phyloP scores from a whole-genome alignment of 1,140 invertebrate species.

The Lysiphlebus fabarum region DNA sequence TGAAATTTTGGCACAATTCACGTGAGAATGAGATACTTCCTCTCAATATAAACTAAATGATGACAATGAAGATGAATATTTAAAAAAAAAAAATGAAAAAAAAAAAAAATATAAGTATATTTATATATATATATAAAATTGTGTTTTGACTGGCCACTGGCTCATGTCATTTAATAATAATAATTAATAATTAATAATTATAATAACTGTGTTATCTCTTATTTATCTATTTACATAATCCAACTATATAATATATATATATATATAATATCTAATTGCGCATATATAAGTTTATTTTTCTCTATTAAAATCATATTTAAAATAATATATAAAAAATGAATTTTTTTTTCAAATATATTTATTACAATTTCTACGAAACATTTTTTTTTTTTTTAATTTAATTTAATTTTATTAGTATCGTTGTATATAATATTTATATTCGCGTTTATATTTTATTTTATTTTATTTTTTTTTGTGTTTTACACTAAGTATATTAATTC shows the following conservation, averaged over 20 bases:
- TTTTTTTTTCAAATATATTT: neutral
- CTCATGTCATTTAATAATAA: conserved; percentile 14
- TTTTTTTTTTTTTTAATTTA: too few species aligned
- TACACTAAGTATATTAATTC: too few species aligned
- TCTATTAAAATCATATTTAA: conserved; percentile 21
- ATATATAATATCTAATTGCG: conserved; percentile 39
- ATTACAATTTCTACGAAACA: too few species aligned
- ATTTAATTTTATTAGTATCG: too few species aligned
- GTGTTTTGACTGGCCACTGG: conserved; percentile 10
- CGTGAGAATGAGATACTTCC: too few species aligned
- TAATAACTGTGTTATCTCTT: conserved; percentile 24
- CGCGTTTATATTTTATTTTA: too few species aligned
- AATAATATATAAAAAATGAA: conserved; percentile 18
- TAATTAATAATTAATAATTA: conserved; percentile 1
- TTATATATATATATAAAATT: conserved; percentile 16
- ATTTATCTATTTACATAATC: conserved; percentile 20
- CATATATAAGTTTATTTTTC: conserved; percentile 29
- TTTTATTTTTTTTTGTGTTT: too few species aligned
- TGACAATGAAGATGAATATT: conserved; percentile 41
- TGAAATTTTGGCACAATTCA: conserved; percentile 11
- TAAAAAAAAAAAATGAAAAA: conserved; percentile 6
- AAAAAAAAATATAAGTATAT: conserved; percentile 20
- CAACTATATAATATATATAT: conserved; percentile 26
- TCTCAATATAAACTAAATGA: conserved; percentile 5
- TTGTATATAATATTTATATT: too few species aligned